phyloP scores from a whole-genome alignment of 2,113 vertebrate species.

The Neotoma lepida region DNA sequence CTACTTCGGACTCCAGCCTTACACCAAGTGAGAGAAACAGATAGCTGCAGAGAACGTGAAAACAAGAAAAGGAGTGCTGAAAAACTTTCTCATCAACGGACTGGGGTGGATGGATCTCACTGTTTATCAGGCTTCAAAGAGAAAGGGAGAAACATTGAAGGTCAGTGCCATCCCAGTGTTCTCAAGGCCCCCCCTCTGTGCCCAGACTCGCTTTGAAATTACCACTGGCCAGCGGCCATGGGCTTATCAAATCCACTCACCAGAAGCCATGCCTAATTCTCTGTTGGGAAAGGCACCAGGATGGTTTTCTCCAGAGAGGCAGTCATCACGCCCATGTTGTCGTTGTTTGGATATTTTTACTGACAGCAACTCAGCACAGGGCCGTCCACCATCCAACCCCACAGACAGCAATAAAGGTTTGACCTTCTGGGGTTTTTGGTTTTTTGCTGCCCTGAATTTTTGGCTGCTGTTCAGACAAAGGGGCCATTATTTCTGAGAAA shows the following conservation, averaged over 20 bases:
- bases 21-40: neutral
- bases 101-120: neutral
- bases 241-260: conserved; percentile 61
- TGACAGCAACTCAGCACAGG: neutral
- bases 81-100: neutral
- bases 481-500: conserved; percentile 44
- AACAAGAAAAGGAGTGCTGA: neutral
- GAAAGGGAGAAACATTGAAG: conserved; percentile 54
- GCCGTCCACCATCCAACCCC: neutral
- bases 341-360: neutral
- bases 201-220: conserved; percentile 62
- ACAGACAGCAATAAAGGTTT: conserved; percentile 8
- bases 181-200: conserved; percentile 59
- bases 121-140: conserved; percentile 49
- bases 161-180: conserved; percentile 13
- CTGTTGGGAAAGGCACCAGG: conserved; percentile 11
- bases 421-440: conserved; percentile 12
- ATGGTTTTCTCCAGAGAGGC: conserved; percentile 17
- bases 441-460: conserved; percentile 43
- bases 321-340: neutral
- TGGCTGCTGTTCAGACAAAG: conserved; percentile 50
- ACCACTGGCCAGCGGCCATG: neutral
- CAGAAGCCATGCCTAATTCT: conserved; percentile 63
- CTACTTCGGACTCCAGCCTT: neutral
- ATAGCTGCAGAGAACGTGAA: neutral